Base-by-base conservation (phyloP, 2,888 invertebrate genomes). In the Machimus atricapillus region DNA sequence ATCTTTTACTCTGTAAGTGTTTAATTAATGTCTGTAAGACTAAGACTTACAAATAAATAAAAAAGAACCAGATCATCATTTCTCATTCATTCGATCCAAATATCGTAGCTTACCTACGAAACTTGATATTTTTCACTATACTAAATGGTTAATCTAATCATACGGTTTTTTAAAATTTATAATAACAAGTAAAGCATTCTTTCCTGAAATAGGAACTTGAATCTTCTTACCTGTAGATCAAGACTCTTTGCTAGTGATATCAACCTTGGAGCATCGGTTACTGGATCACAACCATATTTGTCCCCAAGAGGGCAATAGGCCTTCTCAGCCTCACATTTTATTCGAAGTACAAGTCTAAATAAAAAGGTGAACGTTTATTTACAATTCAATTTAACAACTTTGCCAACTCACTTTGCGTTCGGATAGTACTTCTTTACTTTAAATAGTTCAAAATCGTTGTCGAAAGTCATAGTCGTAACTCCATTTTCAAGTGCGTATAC, bases 241-340 rank as follows among this genome's bases (percentile, higher is more conserved):
- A 98, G 93, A 87, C 95, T 94, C 87, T 95, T 94, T 1, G 98
- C 97, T 66, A 96, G 92, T 88, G 95, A 94, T 89, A 97, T 94
- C 76, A 98, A 93, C 0, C 94, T 93, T 12, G 96, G 96, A 12
- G 96, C 97, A 91, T 97, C 97, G 37, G 93, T 93, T 88, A 94
- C 93, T 6, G 96, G 95, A 93, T 97, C 96, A 93, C 98, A 98
- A 87, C 98, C 98, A 93, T 98, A 99, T 94, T 99, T 99, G 94
- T 97, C 96, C 81, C 98, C 98, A 89, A 99, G 94, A 89, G 95
- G 97, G 90, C 98, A 98, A 91, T 96, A 97, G 8, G 97, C 97
- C 5, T 95, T 94, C 90, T 95, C 94, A 86, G 98, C 97, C 92
- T 98, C 97, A 91, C 96, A 96, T 89, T 97, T 95, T 91, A 98